phyloP scores from a whole-genome alignment of 2,797 vertebrate genomes.

The Schizopygopsis pylzovi region DNA sequence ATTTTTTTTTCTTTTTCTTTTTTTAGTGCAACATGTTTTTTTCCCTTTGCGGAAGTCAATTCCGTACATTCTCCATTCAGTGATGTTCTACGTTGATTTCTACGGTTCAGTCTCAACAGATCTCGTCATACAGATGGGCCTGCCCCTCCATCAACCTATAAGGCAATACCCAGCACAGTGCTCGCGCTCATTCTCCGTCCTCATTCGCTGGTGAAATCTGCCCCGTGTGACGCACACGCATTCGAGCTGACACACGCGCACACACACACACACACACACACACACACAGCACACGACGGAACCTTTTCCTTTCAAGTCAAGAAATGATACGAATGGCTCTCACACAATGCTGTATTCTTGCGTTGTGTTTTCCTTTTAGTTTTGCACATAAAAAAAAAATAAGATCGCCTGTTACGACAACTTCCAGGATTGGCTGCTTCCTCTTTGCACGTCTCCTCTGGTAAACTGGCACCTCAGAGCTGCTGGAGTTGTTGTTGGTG shows the following conservation, averaged over 20 bases:
- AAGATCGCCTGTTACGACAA: conserved; percentile 32
- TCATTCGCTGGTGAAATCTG: conserved; percentile 98
- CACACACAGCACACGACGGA: conserved; percentile 61
- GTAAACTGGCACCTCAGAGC: conserved; percentile 74
- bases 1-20: conserved; percentile 70
- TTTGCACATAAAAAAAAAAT: conserved; percentile 48
- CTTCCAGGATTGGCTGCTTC: conserved; percentile 64
- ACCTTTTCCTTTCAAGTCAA: conserved; percentile 57
- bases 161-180: conserved; percentile 97
- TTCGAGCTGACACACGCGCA: conserved; percentile 44
- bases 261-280: conserved; percentile 42
- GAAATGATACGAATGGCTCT: conserved; percentile 68
- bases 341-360: conserved; percentile 79
- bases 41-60: conserved; percentile 98
- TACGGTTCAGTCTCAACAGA: conserved; percentile 72
- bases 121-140: conserved; percentile 86
- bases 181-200: conserved; percentile 89
- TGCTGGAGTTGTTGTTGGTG: conserved; percentile 57
- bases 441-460: conserved; percentile 72
- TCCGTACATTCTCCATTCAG: conserved; percentile 99
- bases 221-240: conserved; percentile 74
- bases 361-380: conserved; percentile 73
- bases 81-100: conserved; percentile 96
- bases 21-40: conserved; percentile 99
- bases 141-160: conserved; percentile 89